Percentiles rank a stretch among this genome's conserved stretches.
Evolutionary conservation across 2,113 vertebrate species (phyloP).

Genomic region (Saguinus imperator): DNA sequence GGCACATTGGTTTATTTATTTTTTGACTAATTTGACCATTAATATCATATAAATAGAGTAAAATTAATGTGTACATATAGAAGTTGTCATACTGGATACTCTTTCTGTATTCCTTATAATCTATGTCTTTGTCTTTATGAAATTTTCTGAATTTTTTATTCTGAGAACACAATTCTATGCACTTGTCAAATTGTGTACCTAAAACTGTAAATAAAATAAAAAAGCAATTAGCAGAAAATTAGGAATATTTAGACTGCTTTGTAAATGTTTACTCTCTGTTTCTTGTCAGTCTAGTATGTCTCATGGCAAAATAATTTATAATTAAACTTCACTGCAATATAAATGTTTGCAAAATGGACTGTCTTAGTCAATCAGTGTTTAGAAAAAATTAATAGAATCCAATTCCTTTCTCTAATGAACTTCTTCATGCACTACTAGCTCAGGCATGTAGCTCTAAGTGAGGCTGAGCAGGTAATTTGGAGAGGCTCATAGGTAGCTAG

Average conservation of each 20-base stretch:
- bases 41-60: neutral
- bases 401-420: conserved; percentile 76
- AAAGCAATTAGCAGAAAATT: conserved; percentile 75
- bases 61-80: neutral
- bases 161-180: neutral
- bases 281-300: conserved; percentile 75
- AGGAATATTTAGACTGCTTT: conserved; percentile 59
- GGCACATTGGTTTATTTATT: neutral
- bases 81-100: neutral
- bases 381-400: conserved; percentile 75
- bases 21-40: neutral
- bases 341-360: conserved; percentile 80
- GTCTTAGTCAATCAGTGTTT: conserved; percentile 80
- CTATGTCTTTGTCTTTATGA: neutral
- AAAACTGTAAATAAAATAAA: conserved; percentile 48
- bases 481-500: neutral
- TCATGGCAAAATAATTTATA: conserved; percentile 72
- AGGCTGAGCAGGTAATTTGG: neutral
- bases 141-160: neutral
- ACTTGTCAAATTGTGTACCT: neutral
- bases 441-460: neutral
- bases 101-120: neutral
- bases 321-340: conserved; percentile 78
- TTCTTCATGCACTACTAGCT: conserved; percentile 39
- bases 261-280: conserved; percentile 71